Evolutionary conservation across 2,113 vertebrate genomes (phyloP).

Genomic region (Zosterops japonicus): DNA sequence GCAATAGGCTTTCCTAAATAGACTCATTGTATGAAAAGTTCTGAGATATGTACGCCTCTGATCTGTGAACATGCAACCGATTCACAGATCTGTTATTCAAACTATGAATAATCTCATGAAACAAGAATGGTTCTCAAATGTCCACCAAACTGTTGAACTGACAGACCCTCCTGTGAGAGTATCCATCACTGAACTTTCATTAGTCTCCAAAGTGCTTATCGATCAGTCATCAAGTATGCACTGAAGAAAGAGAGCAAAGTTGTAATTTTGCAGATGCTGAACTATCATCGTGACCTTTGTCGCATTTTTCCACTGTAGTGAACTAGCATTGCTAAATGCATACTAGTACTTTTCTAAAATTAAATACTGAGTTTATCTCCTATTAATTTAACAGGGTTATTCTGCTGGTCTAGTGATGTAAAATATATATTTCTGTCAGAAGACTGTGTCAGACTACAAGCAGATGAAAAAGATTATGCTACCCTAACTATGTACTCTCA

Average conservation of each 20-base stretch:
- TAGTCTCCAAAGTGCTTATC: slow-evolving; percentile 60
- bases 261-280: not conserved
- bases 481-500: slow-evolving; percentile 22
- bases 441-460: slow-evolving; percentile 10
- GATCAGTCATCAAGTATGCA: slow-evolving; percentile 56
- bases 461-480: not conserved
- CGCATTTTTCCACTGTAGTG: not conserved
- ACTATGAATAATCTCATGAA: not conserved
- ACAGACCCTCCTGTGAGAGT: not conserved
- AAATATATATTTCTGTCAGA: slow-evolving; percentile 37
- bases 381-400: slow-evolving; percentile 9
- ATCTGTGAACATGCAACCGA: not conserved
- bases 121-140: not conserved
- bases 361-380: not conserved
- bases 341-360: not conserved
- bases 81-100: not conserved
- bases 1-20: not conserved
- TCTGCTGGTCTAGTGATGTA: not conserved
- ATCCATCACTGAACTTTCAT: slow-evolving; percentile 63
- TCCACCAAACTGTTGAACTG: not conserved
- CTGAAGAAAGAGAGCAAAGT: slow-evolving; percentile 28
- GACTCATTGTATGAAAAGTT: not conserved
- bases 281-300: not conserved
- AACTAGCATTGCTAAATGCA: not conserved
- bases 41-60: not conserved